Evolutionary conservation across 2,888 invertebrate species (phyloP), one percentile per base, ranked within the genome.

Genomic region (Leptinotarsa tumamoca): DNA sequence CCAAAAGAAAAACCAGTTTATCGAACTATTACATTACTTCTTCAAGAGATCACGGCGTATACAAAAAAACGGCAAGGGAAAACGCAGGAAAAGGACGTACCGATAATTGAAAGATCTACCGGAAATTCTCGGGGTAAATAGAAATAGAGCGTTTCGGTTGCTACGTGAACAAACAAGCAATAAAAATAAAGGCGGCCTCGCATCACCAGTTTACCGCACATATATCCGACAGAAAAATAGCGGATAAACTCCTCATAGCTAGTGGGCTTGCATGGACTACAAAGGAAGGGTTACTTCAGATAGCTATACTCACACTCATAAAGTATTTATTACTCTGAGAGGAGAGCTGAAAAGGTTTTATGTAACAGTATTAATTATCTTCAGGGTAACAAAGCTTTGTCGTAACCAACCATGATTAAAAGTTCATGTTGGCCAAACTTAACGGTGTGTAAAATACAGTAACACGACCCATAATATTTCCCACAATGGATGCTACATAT

Each of bases 141-240:
- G 56, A 33, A 56, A 69, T 56, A 56, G 56, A 69, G n/a, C 56
- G 54, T 33, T 69, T 43, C 56, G 43, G 21, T 33, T 54, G 27
- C 23, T 72, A 72, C 67, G 72, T 54, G 63, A 67, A 67, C 72
- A 56, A 67, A 72, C 67, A 68, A 73, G 67, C 56, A 70, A 73
- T 72, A 72, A 72, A 72, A 63, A 66, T 67, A 72, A 70, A 33
- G 56, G 18, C 21, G 10, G 18, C 33, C 50, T n/a, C 17, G 27
- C 51, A 54, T 68, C 52, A 23, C 23, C 54, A 51, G 54, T 68
- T 49, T 43, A 63, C 43, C 43, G 33, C 63, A 17, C 63, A 27
- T 63, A 33, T 63, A 63, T 43, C 63, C 33, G n/a, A 63, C 43
- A 63, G 43, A 63, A 63, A 63, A 63, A 63, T 63, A 63, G 63